Conservation (phyloP, 2,797 vertebrate species). For the Varecia variegata region DNA sequence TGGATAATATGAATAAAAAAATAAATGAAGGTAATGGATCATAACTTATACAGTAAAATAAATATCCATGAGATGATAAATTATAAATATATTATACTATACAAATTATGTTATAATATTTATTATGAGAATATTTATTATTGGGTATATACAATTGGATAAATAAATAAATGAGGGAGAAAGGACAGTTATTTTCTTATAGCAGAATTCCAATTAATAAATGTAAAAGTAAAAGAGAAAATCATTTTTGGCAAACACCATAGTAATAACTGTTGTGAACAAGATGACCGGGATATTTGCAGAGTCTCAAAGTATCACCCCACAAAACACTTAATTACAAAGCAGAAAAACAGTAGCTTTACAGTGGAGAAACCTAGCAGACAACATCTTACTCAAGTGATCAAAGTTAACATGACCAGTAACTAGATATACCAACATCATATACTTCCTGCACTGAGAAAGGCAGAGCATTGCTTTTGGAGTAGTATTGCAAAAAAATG, state of each 20-base stretch:
- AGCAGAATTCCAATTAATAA: slow-evolving; percentile 33
- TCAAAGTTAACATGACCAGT: neutral
- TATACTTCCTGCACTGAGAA: neutral
- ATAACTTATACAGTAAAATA: neutral
- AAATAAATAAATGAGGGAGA: neutral
- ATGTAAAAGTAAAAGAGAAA: neutral
- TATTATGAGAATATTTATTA: neutral
- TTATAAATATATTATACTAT: neutral
- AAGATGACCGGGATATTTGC: neutral
- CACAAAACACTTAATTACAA: neutral
- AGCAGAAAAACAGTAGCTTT: neutral
- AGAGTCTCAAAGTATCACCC: neutral
- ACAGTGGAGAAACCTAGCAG: neutral
- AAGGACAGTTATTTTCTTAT: neutral
- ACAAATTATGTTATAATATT: neutral
- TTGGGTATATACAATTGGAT: neutral
- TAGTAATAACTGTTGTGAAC: neutral
- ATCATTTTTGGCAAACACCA: neutral
- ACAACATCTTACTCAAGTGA: neutral
- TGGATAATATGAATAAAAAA: neutral
- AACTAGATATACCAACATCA: neutral
- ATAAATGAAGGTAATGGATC: neutral
- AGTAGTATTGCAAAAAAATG: neutral
- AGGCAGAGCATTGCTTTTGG: neutral
- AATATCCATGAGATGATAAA: neutral